Percentiles rank a stretch among this genome's conserved stretches.
These are phyloP conservation scores for Mugil cephalus DNA, from an alignment of 2,113 vertebrate species.

Conservation along the genomic window DNA sequence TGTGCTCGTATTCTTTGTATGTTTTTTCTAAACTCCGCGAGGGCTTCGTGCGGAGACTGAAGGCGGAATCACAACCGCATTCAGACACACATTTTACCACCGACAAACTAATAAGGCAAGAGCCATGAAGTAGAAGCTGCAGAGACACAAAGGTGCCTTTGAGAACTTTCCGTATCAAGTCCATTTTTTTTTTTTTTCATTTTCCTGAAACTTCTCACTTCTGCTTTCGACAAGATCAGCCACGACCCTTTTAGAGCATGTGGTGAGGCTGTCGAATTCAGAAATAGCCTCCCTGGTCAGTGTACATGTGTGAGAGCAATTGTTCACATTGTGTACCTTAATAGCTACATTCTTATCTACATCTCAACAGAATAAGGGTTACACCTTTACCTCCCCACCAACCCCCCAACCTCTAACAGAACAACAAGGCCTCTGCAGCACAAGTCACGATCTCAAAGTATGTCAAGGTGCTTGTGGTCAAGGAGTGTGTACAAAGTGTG, in stretches of 20 bases:
- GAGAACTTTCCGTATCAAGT: conserved; percentile 71
- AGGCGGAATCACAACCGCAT: conserved; percentile 5
- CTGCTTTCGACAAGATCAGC: conserved; percentile 85
- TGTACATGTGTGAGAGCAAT: conserved; percentile 78
- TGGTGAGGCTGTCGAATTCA: conserved; percentile 81
- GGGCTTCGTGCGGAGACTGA: background rate
- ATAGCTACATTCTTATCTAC: conserved; percentile 79
- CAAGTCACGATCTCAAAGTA: conserved; percentile 19
- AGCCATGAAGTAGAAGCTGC: conserved; percentile 13
- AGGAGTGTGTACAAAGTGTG: background rate
- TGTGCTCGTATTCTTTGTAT: background rate
- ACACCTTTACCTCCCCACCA: conserved; percentile 64
- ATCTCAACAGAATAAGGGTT: conserved; percentile 67
- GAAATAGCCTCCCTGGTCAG: conserved; percentile 84
- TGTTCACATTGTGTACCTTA: conserved; percentile 79
- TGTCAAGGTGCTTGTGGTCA: conserved; percentile 28
- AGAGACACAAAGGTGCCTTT: conserved; percentile 61
- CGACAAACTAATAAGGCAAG: background rate
- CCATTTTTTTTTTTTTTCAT: conserved; percentile 72
- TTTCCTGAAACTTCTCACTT: conserved; percentile 88
- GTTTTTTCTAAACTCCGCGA: background rate
- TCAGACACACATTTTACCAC: background rate
- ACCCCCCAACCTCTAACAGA: conserved; percentile 57
- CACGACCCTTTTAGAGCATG: conserved; percentile 77
- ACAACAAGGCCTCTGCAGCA: conserved; percentile 47